These are phyloP conservation scores for Spialia ferax DNA, from an alignment of 2,888 invertebrate genomes.

Conservation along the genomic window DNA sequence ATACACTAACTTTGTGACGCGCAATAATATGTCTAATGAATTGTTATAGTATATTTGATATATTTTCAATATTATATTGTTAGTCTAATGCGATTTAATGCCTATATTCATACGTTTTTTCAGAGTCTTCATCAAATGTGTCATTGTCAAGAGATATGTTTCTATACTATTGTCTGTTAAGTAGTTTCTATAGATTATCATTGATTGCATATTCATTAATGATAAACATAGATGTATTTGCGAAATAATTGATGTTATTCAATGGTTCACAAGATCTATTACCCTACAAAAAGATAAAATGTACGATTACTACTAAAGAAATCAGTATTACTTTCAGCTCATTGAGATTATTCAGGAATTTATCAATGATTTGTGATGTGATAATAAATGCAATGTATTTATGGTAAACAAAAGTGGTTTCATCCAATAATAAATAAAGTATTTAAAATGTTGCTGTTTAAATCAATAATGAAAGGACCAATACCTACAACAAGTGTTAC, in stretches of 20 bases:
- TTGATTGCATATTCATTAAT: conserved; percentile 13
- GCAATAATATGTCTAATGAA: conserved; percentile 40
- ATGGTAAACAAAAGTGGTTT: conserved; percentile 10
- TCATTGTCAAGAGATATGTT: conserved; percentile 21
- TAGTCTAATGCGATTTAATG: conserved; percentile 33
- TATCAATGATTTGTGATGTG: conserved; percentile 10
- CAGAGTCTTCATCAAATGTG: conserved; percentile 17
- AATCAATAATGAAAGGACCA: conserved; percentile 37
- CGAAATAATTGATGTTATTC: not conserved
- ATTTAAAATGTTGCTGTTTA: conserved; percentile 10
- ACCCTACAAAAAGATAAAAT: not conserved
- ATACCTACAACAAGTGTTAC: conserved; percentile 9
- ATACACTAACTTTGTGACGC: conserved; percentile 35
- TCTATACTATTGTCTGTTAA: conserved; percentile 31
- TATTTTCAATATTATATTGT: conserved; percentile 39
- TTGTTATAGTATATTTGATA: conserved; percentile 37
- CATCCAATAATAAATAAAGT: conserved; percentile 29
- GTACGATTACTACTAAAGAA: not conserved
- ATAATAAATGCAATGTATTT: conserved; percentile 19
- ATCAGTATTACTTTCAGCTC: not conserved
- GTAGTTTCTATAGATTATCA: conserved; percentile 29
- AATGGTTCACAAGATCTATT: not conserved
- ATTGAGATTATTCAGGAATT: not conserved
- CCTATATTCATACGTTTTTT: conserved; percentile 32
- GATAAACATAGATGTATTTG: not conserved